phyloP scores from a whole-genome alignment of 1,140 invertebrate species.

The Drosophila nannoptera region DNA sequence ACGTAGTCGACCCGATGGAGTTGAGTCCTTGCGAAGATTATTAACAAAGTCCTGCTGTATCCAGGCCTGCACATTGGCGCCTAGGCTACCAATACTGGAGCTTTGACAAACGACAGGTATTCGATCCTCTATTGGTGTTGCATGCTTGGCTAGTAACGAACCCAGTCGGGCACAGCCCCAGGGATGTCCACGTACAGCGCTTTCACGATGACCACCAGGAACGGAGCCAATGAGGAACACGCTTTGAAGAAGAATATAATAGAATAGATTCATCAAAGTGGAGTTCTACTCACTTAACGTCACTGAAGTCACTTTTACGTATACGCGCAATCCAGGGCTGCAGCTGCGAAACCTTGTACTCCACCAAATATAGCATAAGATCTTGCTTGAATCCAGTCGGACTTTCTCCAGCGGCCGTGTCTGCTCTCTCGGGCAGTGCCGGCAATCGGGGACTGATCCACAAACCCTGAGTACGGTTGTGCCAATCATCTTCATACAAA shows the following conservation, averaged over 20 bases:
- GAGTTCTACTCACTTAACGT: conserved; percentile 84
- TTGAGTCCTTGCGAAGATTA: conserved; percentile 81
- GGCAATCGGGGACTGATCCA: conserved; percentile 93
- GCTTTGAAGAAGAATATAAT: conserved; percentile 75
- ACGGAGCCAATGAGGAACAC: conserved; percentile 92
- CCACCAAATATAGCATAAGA: conserved; percentile 88
- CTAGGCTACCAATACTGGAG: conserved; percentile 93
- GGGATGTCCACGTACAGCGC: conserved; percentile 72
- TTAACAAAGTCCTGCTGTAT: conserved; percentile 83
- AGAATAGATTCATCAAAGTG: background rate
- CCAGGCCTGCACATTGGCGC: conserved; percentile 86
- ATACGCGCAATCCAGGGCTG: conserved; percentile 87
- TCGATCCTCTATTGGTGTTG: conserved; percentile 80
- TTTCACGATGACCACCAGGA: conserved; percentile 87
- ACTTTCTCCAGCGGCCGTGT: conserved; percentile 86
- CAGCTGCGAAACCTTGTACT: conserved; percentile 86
- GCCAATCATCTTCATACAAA: conserved; percentile 94
- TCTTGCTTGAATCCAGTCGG: conserved; percentile 91
- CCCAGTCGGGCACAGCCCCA: conserved; percentile 88
- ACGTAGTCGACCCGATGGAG: conserved; percentile 57
- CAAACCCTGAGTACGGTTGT: conserved; percentile 94
- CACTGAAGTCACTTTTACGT: conserved; percentile 88
- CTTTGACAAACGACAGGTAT: conserved; percentile 86
- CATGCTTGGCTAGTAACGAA: conserved; percentile 84
- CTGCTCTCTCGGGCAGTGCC: conserved; percentile 80